A percentile compares a stretch with the other conserved stretches of the same genome.
Conservation (phyloP, 2,113 vertebrate genomes). For the Anolis sagrei region DNA sequence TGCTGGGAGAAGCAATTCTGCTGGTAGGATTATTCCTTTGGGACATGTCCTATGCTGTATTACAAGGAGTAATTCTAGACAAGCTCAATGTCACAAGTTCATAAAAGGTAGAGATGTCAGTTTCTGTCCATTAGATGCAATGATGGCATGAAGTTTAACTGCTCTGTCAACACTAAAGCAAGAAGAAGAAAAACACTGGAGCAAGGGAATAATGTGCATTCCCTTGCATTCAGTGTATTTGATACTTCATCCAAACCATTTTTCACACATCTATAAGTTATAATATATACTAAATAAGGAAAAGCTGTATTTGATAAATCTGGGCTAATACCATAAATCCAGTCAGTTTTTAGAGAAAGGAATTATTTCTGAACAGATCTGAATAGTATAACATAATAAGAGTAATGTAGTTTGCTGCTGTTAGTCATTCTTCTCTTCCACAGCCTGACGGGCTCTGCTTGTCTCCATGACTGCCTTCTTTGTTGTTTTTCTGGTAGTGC, state of each 20-base stretch:
- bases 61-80: not conserved
- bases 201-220: too few species aligned
- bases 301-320: not conserved
- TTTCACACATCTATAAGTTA: conserved; percentile 10
- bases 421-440: conserved; percentile 15
- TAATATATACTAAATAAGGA: not conserved
- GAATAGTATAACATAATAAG: conserved; percentile 23
- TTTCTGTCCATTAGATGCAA: not conserved
- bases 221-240: not conserved
- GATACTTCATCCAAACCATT: not conserved
- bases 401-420: not conserved
- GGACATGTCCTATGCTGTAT: not conserved
- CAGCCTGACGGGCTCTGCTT: not conserved
- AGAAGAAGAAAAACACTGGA: too few species aligned
- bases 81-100: not conserved
- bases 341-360: conserved; percentile 14
- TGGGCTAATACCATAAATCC: not conserved
- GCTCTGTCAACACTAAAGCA: not conserved
- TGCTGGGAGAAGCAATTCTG: not conserved
- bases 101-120: not conserved
- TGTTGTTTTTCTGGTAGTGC: not conserved
- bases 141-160: not conserved
- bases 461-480: conserved; percentile 15
- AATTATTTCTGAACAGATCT: not conserved
- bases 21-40: not conserved